Conservation (phyloP, 2,888 invertebrate species). For the Platycnemis pennipes region DNA sequence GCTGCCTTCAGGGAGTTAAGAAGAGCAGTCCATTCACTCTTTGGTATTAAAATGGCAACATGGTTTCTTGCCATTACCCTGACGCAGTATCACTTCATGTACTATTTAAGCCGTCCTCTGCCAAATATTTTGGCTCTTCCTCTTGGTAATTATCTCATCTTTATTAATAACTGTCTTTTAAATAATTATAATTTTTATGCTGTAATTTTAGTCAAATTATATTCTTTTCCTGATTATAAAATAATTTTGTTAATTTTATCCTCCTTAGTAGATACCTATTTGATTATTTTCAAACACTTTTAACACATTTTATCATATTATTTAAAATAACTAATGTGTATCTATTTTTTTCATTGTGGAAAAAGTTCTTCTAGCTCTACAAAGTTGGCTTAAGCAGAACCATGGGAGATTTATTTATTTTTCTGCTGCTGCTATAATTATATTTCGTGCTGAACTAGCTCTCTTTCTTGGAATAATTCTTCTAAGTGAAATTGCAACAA, state of each 20-base stretch:
- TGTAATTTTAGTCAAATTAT: constrained; percentile 67
- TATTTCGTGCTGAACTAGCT: constrained; percentile 94
- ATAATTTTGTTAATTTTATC: not conserved
- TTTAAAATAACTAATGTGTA: constrained; percentile 23
- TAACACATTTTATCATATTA: not conserved
- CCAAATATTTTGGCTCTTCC: constrained; percentile 97
- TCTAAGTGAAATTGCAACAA: constrained; percentile 88
- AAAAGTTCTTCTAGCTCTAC: constrained; percentile 92
- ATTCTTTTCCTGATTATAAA: constrained; percentile 62
- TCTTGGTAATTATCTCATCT: constrained; percentile 84
- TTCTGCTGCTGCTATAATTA: constrained; percentile 92
- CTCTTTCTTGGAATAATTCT: constrained; percentile 93
- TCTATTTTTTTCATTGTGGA: constrained; percentile 71
- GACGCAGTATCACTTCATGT: constrained; percentile 98
- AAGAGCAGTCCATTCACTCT: constrained; percentile 87
- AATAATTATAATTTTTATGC: constrained; percentile 49
- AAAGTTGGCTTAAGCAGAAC: constrained; percentile 91
- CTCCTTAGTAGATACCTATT: not conserved
- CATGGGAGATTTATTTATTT: constrained; percentile 88
- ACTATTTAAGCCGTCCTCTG: constrained; percentile 95
- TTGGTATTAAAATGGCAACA: constrained; percentile 88
- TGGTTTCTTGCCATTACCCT: constrained; percentile 93
- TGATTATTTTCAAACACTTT: not conserved
- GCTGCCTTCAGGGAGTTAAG: constrained; percentile 87
- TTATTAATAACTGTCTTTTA: not conserved